Conservation (phyloP, 2,113 vertebrate genomes). For the Puffinus mauretanicus region DNA sequence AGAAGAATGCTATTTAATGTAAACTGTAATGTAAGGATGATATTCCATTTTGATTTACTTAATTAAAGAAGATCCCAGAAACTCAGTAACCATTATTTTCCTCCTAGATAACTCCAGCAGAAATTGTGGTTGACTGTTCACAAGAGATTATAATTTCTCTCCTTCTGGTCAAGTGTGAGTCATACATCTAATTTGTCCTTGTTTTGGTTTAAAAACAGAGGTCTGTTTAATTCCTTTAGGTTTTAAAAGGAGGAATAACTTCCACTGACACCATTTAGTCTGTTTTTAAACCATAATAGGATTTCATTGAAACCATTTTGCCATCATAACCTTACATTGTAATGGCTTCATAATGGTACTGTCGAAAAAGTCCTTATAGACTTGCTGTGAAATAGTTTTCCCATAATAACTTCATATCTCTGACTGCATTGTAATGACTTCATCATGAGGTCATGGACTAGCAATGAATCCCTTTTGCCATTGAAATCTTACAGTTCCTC, state of each 20-base stretch:
- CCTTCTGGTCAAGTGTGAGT: neutral
- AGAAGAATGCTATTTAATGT: neutral
- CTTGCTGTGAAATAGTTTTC: constrained; percentile 36
- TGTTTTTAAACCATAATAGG: constrained; percentile 20
- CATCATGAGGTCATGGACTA: constrained; percentile 50
- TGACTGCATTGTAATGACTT: constrained; percentile 58
- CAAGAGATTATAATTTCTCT: neutral
- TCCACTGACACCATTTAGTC: constrained; percentile 27
- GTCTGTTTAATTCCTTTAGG: neutral
- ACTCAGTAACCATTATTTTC: neutral
- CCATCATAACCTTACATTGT: constrained; percentile 34
- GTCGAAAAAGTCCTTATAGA: constrained; percentile 21
- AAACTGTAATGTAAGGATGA: neutral
- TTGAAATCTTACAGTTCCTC: constrained; percentile 25
- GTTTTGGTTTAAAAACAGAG: constrained; percentile 3
- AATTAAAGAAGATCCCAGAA: neutral
- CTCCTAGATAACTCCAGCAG: neutral
- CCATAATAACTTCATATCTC: constrained; percentile 50
- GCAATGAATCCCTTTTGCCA: constrained; percentile 35
- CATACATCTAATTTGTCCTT: neutral
- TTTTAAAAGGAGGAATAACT: constrained; percentile 9
- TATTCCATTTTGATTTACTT: neutral
- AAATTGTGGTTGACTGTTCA: neutral
- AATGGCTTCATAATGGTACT: constrained; percentile 19
- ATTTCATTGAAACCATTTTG: constrained; percentile 37